These are phyloP conservation scores for Alcedo atthis DNA, from an alignment of 2,797 vertebrate genomes.

Conservation along the genomic window DNA sequence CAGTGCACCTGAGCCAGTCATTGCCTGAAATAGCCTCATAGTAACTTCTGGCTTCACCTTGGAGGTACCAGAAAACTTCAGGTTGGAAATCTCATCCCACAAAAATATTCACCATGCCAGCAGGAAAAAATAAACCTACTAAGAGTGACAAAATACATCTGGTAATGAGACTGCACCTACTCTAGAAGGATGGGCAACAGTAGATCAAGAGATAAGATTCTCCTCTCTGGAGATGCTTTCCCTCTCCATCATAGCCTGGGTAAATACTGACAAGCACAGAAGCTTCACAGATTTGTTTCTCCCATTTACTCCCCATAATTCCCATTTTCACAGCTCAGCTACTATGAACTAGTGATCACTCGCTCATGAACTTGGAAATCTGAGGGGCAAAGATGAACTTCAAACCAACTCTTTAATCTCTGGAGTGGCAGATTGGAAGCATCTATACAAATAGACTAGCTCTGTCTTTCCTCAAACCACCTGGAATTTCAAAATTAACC, in stretches of 20 bases:
- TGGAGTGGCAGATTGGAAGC: neutral
- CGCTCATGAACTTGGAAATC: neutral
- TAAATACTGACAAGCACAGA: neutral
- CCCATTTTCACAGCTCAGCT: neutral
- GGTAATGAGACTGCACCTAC: neutral
- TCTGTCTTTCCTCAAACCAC: neutral
- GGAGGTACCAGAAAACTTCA: neutral
- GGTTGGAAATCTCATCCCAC: neutral
- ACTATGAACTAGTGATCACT: neutral
- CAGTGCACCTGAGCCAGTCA: neutral
- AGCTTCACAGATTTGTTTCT: neutral
- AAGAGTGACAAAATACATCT: neutral
- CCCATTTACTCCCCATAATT: neutral
- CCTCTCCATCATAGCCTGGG: neutral
- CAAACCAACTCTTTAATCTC: neutral
- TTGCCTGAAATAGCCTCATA: neutral
- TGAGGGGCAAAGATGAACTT: neutral
- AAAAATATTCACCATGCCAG: neutral
- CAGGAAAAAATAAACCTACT: neutral
- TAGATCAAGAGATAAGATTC: neutral
- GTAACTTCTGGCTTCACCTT: neutral
- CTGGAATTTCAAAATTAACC: neutral
- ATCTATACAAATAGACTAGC: neutral
- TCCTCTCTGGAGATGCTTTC: neutral
- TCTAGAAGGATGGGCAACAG: neutral